Evolutionary conservation across 2,888 invertebrate species (phyloP), one percentile per base, ranked within the genome.

Genomic region (Arge pagana): DNA sequence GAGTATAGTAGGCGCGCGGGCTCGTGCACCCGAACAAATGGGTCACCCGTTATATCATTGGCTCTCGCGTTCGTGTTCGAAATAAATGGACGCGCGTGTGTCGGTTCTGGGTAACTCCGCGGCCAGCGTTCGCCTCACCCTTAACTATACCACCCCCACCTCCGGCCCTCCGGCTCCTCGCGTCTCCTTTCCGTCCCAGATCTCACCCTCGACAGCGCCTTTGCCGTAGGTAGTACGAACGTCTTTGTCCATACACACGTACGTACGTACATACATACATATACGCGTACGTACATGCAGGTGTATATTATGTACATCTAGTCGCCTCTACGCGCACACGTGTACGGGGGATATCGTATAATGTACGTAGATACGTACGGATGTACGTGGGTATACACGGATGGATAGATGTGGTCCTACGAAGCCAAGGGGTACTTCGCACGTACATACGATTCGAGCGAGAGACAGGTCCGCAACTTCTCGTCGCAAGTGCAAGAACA

Each of bases 401-500:
- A 19, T 24, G 23, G 49, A 49, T 49, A n/a, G n/a, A n/a, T n/a
- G n/a, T n/a, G n/a, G n/a, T n/a, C n/a, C n/a, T n/a, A n/a, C n/a
- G n/a, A n/a, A n/a, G n/a, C n/a, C n/a, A n/a, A n/a, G n/a, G n/a
- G n/a, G n/a, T n/a, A n/a, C n/a, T n/a, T 40, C 10, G 11, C 13
- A 30, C 30, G 30, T 24, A 42, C 23, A 43, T n/a, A 43, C 43
- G 33, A 10, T 23, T 10, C 21, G 23, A 45, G 45, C 31, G 45
- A 33, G 33, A 45, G 45, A 45, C 45, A 45, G 45, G 45, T 33
- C 45, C 23, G 45, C 45, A 33, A 45, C 15, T 45, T 45, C 33
- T 35, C 45, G 45, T 45, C 50, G 15, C 36, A 41, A 51, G 68
- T 66, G 67, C 66, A 67, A 67, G 70, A 70, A 70, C 70, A 68